These are phyloP conservation scores for Rhincodon typus DNA, from an alignment of 2,797 vertebrate genomes.

Conservation along the genomic window DNA sequence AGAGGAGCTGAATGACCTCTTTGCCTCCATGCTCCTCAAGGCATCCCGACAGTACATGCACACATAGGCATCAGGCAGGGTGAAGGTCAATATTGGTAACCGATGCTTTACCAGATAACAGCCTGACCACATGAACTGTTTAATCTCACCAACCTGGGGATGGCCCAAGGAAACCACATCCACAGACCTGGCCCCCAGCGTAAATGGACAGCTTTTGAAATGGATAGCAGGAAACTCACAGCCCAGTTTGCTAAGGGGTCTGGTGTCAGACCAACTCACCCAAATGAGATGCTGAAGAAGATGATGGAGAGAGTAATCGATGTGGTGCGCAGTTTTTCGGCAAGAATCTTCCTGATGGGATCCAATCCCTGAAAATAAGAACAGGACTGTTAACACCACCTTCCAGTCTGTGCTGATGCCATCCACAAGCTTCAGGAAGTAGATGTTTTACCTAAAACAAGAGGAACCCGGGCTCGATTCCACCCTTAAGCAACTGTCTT, in stretches of 20 bases:
- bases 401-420: no score
- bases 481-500: no score
- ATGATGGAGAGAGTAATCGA: conserved; percentile 56
- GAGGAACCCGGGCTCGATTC: background rate
- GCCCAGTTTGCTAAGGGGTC: conserved; percentile 41
- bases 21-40: no score
- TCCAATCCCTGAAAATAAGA: conserved; percentile 46
- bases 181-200: background rate
- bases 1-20: no score
- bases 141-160: background rate
- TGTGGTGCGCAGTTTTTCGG: conserved; percentile 46
- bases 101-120: background rate
- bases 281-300: conserved; percentile 68
- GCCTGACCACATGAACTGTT: background rate
- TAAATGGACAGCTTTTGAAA: background rate
- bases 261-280: conserved; percentile 60
- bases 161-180: background rate
- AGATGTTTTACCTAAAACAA: background rate
- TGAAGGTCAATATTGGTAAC: background rate
- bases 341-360: conserved; percentile 55
- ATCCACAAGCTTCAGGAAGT: background rate
- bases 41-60: background rate
- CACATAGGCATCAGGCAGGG: background rate
- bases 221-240: background rate
- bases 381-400: background rate